phyloP scores from a whole-genome alignment of 35 echinoderm and acorn worm genomes.

The Antedon bifida region DNA sequence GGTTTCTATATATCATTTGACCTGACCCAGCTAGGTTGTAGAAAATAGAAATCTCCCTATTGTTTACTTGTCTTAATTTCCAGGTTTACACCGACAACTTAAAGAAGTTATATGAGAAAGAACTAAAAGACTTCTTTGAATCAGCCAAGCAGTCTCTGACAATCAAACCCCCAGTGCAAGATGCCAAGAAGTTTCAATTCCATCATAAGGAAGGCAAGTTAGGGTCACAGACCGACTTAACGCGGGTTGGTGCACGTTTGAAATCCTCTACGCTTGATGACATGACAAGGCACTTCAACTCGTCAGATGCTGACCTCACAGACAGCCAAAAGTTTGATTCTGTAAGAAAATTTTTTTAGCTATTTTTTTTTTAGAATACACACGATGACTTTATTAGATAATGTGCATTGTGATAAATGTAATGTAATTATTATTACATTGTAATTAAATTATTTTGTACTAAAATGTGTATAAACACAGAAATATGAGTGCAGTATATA shows the following conservation, averaged over 20 bases:
- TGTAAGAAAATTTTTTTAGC: conserved; percentile 19
- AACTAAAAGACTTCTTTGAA: conserved; percentile 93
- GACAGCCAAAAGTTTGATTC: conserved; percentile 88
- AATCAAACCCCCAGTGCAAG: conserved; percentile 26
- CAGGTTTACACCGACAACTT: conserved; percentile 68
- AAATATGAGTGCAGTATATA: no score
- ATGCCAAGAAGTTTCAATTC: conserved; percentile 62
- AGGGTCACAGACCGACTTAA: conserved; percentile 42
- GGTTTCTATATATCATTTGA: no score
- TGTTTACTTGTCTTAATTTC: no score
- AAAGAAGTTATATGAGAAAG: conserved; percentile 62
- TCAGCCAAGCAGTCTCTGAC: conserved; percentile 29
- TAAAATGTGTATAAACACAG: no score
- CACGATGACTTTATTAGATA: no score
- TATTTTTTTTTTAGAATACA: no score
- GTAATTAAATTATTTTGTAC: no score
- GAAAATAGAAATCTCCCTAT: no score
- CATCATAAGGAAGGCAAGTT: conserved; percentile 33
- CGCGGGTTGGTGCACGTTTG: conserved; percentile 23
- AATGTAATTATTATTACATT: no score
- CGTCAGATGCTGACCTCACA: conserved; percentile 62
- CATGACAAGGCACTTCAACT: conserved; percentile 18
- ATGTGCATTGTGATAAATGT: no score
- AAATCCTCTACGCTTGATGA: conserved; percentile 20
- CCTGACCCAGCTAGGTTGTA: no score